phyloP scores from a whole-genome alignment of 1,140 invertebrate genomes.

The Latrodectus geometricus region DNA sequence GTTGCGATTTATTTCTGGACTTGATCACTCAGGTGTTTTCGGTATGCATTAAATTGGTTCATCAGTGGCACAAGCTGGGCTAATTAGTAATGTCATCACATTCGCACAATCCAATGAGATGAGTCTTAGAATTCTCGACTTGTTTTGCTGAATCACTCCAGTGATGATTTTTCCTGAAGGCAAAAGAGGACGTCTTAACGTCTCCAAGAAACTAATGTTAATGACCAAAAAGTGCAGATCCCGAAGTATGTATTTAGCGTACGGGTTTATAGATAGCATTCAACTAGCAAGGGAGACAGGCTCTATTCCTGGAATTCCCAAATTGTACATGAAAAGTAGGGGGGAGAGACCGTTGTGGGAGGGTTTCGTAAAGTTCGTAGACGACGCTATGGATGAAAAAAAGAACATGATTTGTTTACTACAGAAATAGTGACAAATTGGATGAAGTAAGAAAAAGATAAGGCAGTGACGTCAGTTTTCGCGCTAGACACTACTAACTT shows the following conservation, averaged over 20 bases:
- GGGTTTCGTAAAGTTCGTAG: too few relatives aligned
- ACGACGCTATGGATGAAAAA: background rate
- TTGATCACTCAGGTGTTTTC: too few relatives aligned
- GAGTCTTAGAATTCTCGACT: too few relatives aligned
- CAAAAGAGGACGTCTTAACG: background rate
- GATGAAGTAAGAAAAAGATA: background rate
- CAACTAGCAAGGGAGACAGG: background rate
- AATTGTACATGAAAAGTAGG: constrained; percentile 2
- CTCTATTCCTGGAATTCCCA: background rate
- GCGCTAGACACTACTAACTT: background rate
- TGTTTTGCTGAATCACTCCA: too few relatives aligned
- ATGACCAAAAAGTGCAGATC: background rate
- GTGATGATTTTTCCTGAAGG: too few relatives aligned
- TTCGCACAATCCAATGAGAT: too few relatives aligned
- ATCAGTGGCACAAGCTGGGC: too few relatives aligned
- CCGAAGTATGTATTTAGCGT: background rate
- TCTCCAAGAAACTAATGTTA: background rate
- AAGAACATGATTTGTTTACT: constrained; percentile 20
- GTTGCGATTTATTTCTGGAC: background rate
- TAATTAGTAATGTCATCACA: too few relatives aligned
- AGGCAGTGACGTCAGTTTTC: constrained; percentile 14
- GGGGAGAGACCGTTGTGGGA: background rate
- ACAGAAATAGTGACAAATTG: constrained; percentile 51
- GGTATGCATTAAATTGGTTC: too few relatives aligned
- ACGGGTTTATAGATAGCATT: background rate